phyloP scores from a whole-genome alignment of 2,888 invertebrate species.

The Chrysolina haemoptera region DNA sequence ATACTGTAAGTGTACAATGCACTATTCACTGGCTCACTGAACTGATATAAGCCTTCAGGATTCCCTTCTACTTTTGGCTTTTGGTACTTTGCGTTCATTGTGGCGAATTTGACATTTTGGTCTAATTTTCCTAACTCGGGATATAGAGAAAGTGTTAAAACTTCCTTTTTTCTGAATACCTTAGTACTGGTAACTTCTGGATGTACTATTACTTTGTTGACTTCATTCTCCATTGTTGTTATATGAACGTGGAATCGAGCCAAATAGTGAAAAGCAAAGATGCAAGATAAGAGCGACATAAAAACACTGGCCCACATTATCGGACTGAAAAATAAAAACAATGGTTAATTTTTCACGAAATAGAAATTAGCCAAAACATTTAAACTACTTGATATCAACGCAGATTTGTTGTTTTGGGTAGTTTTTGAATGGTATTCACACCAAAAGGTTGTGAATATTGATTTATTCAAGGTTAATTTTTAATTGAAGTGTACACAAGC shows the following conservation, averaged over 20 bases:
- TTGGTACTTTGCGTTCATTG: slow-evolving; percentile 62
- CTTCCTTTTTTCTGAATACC: slow-evolving; percentile 51
- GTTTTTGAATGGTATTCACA: too few relatives aligned
- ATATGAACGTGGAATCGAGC: slow-evolving; percentile 75
- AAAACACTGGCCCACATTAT: slow-evolving; percentile 84
- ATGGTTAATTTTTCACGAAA: too few relatives aligned
- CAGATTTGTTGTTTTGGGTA: too few relatives aligned
- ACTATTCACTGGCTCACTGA: slow-evolving; percentile 81
- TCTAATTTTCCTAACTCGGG: slow-evolving; percentile 57
- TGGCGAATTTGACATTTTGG: slow-evolving; percentile 60
- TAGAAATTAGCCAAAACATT: too few relatives aligned
- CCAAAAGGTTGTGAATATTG: too few relatives aligned
- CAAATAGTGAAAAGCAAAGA: slow-evolving; percentile 77
- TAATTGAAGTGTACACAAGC: too few relatives aligned
- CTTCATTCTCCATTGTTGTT: slow-evolving; percentile 51
- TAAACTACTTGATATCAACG: too few relatives aligned
- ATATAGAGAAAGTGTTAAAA: slow-evolving; percentile 57
- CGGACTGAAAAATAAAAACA: slow-evolving; percentile 71
- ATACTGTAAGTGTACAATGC: slow-evolving; percentile 86
- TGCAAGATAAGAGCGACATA: slow-evolving; percentile 77
- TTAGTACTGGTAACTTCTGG: slow-evolving; percentile 10
- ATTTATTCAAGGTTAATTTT: too few relatives aligned
- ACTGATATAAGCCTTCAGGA: slow-evolving; percentile 76
- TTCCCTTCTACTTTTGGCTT: slow-evolving; percentile 60
- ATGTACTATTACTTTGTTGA: slow-evolving; percentile 41